phyloP scores from a whole-genome alignment of 2,888 invertebrate genomes.

The Dromius quadrimaculatus region DNA sequence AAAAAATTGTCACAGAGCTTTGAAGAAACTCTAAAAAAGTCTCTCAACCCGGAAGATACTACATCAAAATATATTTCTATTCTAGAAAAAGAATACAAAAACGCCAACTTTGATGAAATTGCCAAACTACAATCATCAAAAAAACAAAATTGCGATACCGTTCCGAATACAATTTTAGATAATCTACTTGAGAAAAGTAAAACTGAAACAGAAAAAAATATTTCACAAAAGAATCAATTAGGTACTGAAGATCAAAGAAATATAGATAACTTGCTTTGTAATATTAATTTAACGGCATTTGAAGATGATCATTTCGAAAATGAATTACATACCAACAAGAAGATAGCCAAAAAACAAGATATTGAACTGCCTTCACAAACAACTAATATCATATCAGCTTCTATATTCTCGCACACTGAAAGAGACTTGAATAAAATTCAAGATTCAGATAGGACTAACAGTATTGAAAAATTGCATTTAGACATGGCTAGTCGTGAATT shows the following conservation, averaged over 20 bases:
- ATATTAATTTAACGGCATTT: background rate
- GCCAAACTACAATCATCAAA: background rate
- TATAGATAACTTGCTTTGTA: background rate
- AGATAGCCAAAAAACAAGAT: background rate
- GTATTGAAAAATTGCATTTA: slow-evolving; percentile 5
- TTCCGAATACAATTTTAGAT: slow-evolving; percentile 26
- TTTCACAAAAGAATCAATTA: background rate
- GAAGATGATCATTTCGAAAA: background rate
- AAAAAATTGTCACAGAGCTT: slow-evolving; percentile 21
- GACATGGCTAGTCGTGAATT: slow-evolving; percentile 8
- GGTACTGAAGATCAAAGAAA: background rate
- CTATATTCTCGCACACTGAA: slow-evolving; percentile 25
- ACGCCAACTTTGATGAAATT: slow-evolving; percentile 18
- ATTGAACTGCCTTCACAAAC: background rate
- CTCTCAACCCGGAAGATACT: slow-evolving; percentile 1
- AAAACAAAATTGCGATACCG: slow-evolving; percentile 2
- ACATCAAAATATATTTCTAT: slow-evolving; percentile 18
- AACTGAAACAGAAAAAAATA: slow-evolving; percentile 10
- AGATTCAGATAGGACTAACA: background rate
- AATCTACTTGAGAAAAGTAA: slow-evolving; percentile 28
- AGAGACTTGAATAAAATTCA: background rate
- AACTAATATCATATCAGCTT: slow-evolving; percentile 17
- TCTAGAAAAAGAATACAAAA: slow-evolving; percentile 37
- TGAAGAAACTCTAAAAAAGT: background rate
- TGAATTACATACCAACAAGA: background rate